These are phyloP conservation scores for Salminus brasiliensis DNA, from an alignment of 2,113 vertebrate genomes.

Conservation along the genomic window DNA sequence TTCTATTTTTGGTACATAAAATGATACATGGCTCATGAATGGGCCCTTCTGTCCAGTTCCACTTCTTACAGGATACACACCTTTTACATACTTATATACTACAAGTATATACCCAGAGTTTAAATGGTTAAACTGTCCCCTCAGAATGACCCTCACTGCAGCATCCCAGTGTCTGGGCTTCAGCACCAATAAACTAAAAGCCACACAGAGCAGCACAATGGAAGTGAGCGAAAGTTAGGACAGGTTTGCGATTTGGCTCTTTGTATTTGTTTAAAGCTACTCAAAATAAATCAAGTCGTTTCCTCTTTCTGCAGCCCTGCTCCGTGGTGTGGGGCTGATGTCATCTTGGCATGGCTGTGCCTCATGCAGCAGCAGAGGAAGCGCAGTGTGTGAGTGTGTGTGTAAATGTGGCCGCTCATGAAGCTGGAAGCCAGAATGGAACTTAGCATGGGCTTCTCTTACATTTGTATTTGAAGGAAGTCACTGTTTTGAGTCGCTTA, in stretches of 20 bases:
- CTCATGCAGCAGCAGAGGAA: background rate
- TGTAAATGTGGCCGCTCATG: background rate
- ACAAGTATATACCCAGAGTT: no score
- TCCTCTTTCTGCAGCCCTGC: background rate
- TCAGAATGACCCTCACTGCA: no score
- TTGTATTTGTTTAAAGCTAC: background rate
- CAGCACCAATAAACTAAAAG: no score
- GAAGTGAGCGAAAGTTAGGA: background rate
- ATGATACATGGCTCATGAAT: no score
- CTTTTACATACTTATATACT: no score
- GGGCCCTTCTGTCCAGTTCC: no score
- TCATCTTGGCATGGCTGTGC: background rate
- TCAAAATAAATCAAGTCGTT: background rate
- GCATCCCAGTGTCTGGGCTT: no score
- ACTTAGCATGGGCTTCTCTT: conserved; percentile 6
- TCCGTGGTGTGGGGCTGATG: background rate
- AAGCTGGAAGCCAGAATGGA: background rate
- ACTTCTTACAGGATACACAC: no score
- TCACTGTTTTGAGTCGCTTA: conserved; percentile 23
- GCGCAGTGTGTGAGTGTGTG: background rate
- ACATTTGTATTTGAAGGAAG: conserved; percentile 4
- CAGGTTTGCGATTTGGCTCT: background rate
- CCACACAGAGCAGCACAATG: background rate
- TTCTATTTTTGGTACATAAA: no score
- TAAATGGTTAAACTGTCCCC: no score